A percentile compares a stretch with the other conserved stretches of the same genome.
Conservation (phyloP, 2,113 vertebrate genomes). For the Alethe castanea region DNA sequence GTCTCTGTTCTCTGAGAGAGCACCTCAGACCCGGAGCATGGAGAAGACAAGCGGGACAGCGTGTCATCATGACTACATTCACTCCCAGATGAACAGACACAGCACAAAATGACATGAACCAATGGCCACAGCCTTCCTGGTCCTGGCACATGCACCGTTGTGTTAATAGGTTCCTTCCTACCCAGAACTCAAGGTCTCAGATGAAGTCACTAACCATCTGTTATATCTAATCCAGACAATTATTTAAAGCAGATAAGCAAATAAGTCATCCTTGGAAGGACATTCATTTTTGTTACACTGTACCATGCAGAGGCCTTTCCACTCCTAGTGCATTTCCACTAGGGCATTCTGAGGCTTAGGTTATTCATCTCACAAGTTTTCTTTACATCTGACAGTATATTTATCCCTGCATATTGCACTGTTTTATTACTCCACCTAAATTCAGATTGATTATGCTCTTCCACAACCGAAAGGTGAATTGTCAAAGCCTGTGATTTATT, state of each 20-base stretch:
- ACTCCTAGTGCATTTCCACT: not conserved
- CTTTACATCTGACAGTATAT: constrained; percentile 4
- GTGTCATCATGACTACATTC: not conserved
- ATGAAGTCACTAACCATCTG: constrained; percentile 1
- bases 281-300: not conserved
- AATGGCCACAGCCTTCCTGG: not conserved
- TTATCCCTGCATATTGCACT: not conserved
- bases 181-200: not conserved
- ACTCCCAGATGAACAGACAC: not conserved
- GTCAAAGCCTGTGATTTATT: constrained; percentile 43
- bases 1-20: not conserved
- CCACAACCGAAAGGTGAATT: constrained; percentile 15
- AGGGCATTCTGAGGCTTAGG: not conserved
- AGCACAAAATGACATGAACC: not conserved
- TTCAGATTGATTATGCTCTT: constrained; percentile 31
- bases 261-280: constrained; percentile 20
- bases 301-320: not conserved
- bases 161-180: not conserved
- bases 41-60: not conserved
- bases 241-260: constrained; percentile 22
- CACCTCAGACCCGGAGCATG: not conserved
- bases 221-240: not conserved
- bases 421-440: constrained; percentile 37
- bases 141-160: not conserved
- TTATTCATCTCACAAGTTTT: not conserved